Conservation (phyloP, 2,888 invertebrate species). For the Plagiodera versicolora region DNA sequence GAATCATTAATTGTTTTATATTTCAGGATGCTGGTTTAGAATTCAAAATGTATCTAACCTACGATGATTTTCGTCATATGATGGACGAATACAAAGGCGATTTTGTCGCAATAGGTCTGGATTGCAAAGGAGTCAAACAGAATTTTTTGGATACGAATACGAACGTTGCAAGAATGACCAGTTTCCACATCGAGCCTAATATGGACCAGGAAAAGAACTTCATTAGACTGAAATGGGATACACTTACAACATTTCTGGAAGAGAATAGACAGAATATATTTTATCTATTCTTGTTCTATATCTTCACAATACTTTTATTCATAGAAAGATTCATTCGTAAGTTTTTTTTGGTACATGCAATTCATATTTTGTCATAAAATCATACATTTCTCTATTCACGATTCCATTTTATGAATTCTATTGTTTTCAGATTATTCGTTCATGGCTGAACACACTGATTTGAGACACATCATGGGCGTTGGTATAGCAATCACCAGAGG, state of each 20-base stretch:
- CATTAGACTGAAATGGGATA: slow-evolving; percentile 80
- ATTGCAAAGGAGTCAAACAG: slow-evolving; percentile 94
- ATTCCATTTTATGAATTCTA: too few species aligned
- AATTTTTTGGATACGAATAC: slow-evolving; percentile 94
- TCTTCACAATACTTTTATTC: slow-evolving; percentile 91
- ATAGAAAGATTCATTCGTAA: slow-evolving; percentile 91
- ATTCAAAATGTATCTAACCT: slow-evolving; percentile 86
- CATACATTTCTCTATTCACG: slow-evolving; percentile 36
- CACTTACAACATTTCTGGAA: slow-evolving; percentile 87
- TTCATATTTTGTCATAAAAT: too few species aligned
- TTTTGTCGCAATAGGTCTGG: slow-evolving; percentile 90
- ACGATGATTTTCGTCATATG: slow-evolving; percentile 91
- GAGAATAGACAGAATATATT: slow-evolving; percentile 96
- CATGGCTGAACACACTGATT: slow-evolving; percentile 93
- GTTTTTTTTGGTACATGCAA: too few species aligned
- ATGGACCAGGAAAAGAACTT: slow-evolving; percentile 71
- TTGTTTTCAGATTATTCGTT: slow-evolving; percentile 97
- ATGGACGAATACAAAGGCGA: slow-evolving; percentile 97
- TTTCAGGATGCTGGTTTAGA: slow-evolving; percentile 82
- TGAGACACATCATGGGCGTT: slow-evolving; percentile 95
- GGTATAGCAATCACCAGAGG: slow-evolving; percentile 95
- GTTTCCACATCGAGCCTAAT: slow-evolving; percentile 85
- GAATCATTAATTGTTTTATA: too few species aligned
- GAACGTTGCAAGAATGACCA: slow-evolving; percentile 93
- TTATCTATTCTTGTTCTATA: slow-evolving; percentile 91